Evolutionary conservation across 2,797 vertebrate species (phyloP), one percentile per base, ranked within the genome.

Genomic region (Buphagus erythrorhynchus): DNA sequence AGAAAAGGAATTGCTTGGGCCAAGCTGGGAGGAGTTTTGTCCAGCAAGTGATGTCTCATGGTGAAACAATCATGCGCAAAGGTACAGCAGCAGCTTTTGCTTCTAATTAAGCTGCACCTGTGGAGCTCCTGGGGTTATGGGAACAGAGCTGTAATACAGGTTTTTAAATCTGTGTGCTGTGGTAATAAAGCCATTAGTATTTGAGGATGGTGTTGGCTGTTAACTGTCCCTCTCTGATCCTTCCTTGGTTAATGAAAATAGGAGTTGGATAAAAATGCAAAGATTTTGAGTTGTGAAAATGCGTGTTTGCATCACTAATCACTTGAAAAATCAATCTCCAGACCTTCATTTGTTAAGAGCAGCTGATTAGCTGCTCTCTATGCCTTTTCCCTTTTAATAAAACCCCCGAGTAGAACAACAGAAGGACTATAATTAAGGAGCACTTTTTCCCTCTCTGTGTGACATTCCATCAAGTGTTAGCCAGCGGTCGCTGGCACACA

Each of bases 291-390:
- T 66, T 82, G 78, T 48, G 75, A 77, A 86, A 78, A 43, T 51
- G n/a, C 33, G 20, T 54, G 25, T 89, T 87, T 94, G 67, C 13
- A 22, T 43, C 5, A 7, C 62, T 91, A 66, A 95, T 94, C 89
- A 90, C 76, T 88, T 86, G 79, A 95, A 91, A 93, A 92, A 88
- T 86, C 89, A 69, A 16, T 86, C 89, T 91, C 48, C 36, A 68
- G 54, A 24, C 21, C 31, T 73, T 78, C 24, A 16, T 66, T 59
- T 80, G 35, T 54, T 55, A 46, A 58, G 79, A 90, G 85, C 84
- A 59, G 75, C 85, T 78, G 81, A 91, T 90, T 86, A 90, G 84
- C 66, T 58, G 57, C 78, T 89, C 87, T 66, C 58, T 69, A 5
- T 62, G 76, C 76, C 59, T 80, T 92, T 83, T 65, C 40, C 59